These are phyloP conservation scores for Lepidonotus clava DNA, from an alignment of 2,888 invertebrate species.

Conservation along the genomic window DNA sequence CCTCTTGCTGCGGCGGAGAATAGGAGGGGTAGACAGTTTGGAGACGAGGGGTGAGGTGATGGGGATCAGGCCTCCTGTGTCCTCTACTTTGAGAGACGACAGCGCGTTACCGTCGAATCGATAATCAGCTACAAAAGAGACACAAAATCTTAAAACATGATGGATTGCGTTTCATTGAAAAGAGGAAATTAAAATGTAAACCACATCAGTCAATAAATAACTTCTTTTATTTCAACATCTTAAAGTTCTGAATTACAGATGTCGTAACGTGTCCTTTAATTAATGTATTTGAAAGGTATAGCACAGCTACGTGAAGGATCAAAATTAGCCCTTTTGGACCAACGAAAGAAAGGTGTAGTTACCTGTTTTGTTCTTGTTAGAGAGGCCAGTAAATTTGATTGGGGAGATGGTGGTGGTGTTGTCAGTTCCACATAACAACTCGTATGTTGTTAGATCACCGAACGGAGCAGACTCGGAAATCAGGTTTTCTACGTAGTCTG, in stretches of 20 bases:
- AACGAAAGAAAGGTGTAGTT: too few relatives aligned
- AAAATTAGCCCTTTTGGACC: neutral
- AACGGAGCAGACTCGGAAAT: slow-evolving; percentile 53
- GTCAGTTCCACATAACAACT: slow-evolving; percentile 58
- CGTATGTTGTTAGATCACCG: slow-evolving; percentile 59
- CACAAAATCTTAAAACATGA: neutral
- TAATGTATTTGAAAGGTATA: too few relatives aligned
- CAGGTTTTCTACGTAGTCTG: slow-evolving; percentile 57
- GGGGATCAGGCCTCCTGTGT: slow-evolving; percentile 57
- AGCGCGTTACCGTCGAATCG: slow-evolving; percentile 62
- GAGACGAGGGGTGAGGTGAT: slow-evolving; percentile 60
- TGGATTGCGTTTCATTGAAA: too few relatives aligned
- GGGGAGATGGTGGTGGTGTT: slow-evolving; percentile 31
- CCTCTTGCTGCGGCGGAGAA: slow-evolving; percentile 57
- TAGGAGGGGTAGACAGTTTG: slow-evolving; percentile 62
- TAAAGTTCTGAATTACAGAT: too few relatives aligned
- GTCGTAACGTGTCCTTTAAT: too few relatives aligned
- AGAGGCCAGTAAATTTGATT: slow-evolving; percentile 27
- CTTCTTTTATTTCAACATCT: too few relatives aligned
- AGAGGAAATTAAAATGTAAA: too few relatives aligned
- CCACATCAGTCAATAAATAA: too few relatives aligned
- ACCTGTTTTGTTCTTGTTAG: slow-evolving; percentile 51
- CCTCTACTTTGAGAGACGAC: slow-evolving; percentile 47
- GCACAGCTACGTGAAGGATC: neutral
- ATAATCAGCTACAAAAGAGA: slow-evolving; percentile 56